These are phyloP conservation scores for Clinocottus analis DNA, from an alignment of 2,113 vertebrate species.

Conservation along the genomic window DNA sequence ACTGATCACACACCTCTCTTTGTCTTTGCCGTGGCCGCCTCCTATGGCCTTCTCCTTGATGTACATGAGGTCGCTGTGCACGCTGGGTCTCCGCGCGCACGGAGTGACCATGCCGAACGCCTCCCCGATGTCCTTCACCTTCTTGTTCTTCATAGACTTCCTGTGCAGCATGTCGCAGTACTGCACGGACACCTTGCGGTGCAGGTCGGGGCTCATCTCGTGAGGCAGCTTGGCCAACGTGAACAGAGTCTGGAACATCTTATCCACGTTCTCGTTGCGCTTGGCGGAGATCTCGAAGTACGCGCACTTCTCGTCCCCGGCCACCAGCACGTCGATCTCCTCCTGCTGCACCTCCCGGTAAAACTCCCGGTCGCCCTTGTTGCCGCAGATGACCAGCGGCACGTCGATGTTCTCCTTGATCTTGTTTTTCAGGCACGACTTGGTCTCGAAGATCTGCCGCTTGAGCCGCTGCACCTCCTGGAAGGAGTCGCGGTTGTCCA, in stretches of 20 bases:
- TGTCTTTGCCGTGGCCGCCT: slow-evolving; percentile 89
- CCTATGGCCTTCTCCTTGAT: slow-evolving; percentile 93
- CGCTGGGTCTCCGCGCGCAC: slow-evolving; percentile 93
- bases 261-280: slow-evolving; percentile 94
- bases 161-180: slow-evolving; percentile 93
- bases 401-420: slow-evolving; percentile 95
- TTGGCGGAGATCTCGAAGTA: slow-evolving; percentile 99
- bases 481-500: slow-evolving; percentile 97
- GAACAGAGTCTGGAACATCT: slow-evolving; percentile 97
- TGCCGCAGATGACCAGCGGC: slow-evolving; percentile 96
- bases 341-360: slow-evolving; percentile 89
- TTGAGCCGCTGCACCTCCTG: slow-evolving; percentile 96
- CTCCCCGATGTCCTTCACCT: slow-evolving; percentile 88
- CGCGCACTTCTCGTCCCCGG: slow-evolving; percentile 89
- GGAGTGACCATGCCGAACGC: slow-evolving; percentile 94
- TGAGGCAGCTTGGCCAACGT: slow-evolving; percentile 94
- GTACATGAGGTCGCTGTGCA: slow-evolving; percentile 99
- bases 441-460: slow-evolving; percentile 96
- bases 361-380: slow-evolving; percentile 94
- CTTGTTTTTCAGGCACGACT: slow-evolving; percentile 95
- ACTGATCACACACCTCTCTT: slow-evolving; percentile 94
- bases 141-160: slow-evolving; percentile 89
- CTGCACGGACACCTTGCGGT: slow-evolving; percentile 94
- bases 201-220: slow-evolving; percentile 98
- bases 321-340: slow-evolving; percentile 90